Evolutionary conservation across 1,140 invertebrate genomes (phyloP).

Genomic region (Drosophila kepulauana): DNA sequence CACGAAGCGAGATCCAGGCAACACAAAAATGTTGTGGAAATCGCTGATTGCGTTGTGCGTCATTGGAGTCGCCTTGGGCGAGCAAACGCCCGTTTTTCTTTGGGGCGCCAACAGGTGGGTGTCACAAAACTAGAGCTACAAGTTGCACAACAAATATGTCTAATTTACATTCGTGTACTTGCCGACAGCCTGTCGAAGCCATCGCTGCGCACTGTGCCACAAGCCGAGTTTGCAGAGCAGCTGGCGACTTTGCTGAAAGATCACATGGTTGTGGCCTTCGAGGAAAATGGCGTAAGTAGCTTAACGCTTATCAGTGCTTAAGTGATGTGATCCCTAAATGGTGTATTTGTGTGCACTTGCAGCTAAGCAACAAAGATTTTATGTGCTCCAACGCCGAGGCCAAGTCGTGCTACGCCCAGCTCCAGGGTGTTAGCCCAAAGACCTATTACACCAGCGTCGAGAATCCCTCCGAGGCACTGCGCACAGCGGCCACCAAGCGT

Average conservation of each 20-base stretch:
- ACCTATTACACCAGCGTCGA: slow-evolving; percentile 79
- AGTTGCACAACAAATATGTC: slow-evolving; percentile 7
- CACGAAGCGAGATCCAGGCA: slow-evolving; percentile 45
- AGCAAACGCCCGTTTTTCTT: slow-evolving; percentile 78
- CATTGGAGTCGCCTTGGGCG: slow-evolving; percentile 76
- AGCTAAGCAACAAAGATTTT: slow-evolving; percentile 76
- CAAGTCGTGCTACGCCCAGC: slow-evolving; percentile 74
- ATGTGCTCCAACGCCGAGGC: slow-evolving; percentile 61
- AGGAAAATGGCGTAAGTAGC: slow-evolving; percentile 79
- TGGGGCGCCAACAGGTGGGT: slow-evolving; percentile 83
- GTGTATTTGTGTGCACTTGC: neutral
- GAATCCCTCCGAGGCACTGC: slow-evolving; percentile 73
- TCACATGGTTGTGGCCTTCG: slow-evolving; percentile 80
- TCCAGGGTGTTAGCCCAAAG: slow-evolving; percentile 69
- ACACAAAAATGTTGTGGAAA: slow-evolving; percentile 71
- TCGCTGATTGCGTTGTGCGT: slow-evolving; percentile 80
- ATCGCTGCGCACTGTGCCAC: slow-evolving; percentile 63
- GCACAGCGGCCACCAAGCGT: slow-evolving; percentile 50
- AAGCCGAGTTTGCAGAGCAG: slow-evolving; percentile 65
- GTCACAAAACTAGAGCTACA: neutral
- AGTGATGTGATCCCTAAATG: neutral
- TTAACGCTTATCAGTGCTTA: neutral
- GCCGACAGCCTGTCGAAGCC: slow-evolving; percentile 58
- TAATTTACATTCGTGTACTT: neutral
- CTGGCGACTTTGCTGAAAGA: slow-evolving; percentile 60